These are phyloP conservation scores for Mesorhabditis sp. DNA, from an alignment of 2,888 invertebrate species.

Conservation along the genomic window DNA sequence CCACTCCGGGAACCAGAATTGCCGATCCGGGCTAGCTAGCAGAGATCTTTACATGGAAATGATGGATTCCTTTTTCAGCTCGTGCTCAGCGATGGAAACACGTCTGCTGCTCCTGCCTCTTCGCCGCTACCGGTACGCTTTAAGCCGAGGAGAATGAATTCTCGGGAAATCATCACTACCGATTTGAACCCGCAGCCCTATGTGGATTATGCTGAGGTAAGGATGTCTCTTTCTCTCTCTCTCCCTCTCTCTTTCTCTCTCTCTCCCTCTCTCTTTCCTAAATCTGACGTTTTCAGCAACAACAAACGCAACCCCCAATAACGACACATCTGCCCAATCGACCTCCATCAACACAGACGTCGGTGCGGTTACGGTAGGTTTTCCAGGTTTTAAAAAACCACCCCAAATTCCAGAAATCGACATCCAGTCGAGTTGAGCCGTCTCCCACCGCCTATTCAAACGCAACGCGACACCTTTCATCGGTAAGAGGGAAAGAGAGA, in stretches of 20 bases:
- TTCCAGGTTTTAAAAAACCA: background rate
- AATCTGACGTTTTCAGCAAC: background rate
- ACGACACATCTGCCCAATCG: background rate
- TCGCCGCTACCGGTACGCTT: background rate
- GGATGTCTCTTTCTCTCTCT: background rate
- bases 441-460: background rate
- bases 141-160: background rate
- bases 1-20: background rate
- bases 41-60: no score
- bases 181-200: background rate
- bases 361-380: background rate
- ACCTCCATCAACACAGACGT: background rate
- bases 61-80: background rate
- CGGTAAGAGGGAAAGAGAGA: background rate
- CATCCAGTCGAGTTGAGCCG: constrained; percentile 6
- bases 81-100: background rate
- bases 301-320: no score
- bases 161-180: background rate
- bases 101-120: background rate
- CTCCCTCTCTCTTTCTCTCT: background rate
- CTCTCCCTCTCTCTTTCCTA: background rate
- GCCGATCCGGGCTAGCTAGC: no score
- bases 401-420: constrained; percentile 1
- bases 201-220: background rate
- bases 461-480: background rate